Evolutionary conservation across 2,113 vertebrate species (phyloP), one percentile per base, ranked within the genome.

Genomic region (Gambusia holbrooki): DNA sequence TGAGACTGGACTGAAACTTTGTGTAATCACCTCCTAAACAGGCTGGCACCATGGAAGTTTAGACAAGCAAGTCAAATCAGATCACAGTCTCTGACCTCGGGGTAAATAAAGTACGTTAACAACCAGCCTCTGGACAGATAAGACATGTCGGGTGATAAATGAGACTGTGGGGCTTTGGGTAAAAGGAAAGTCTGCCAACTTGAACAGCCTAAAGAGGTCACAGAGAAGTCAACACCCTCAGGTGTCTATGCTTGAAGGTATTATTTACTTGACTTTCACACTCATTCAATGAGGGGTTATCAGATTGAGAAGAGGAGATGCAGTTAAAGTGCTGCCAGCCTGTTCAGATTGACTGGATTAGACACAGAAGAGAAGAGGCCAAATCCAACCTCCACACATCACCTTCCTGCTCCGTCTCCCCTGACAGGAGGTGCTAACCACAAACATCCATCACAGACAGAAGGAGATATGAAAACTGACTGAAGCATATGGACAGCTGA

Each of bases 71-170:
- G 71, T 79, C 67, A 82, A 87, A 73, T 77, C 76, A 73, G 45
- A 79, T 66, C 45, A 37, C 76, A 79, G 87, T 84, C 91, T 80
- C 61, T 91, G 78, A 86, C 89, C 89, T 76, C 61, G 42, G 70
- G 84, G 75, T 87, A 88, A 87, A 85, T 27, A 85, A 66, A 88
- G 58, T 40, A 78, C 71, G 76, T 84, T 84, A 90, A 87, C 82
- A 78, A 87, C 72, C 85, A 76, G 84, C 82, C 84, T 78, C 61
- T 2, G 75, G 79, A 86, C 72, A 87, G 88, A 93, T 91, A 88
- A 88, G 79, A 79, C 83, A 81, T 66, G 62, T 33, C 5, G 0
- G 33, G 28, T 84, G 85, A 92, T 87, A 80, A 87, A 73, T 66
- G 76, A 76, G 65, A 70, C 77, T n/a, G 14, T 35, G 73, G 72